phyloP scores from a whole-genome alignment of 2,888 invertebrate genomes.

The Deilephila porcellus region DNA sequence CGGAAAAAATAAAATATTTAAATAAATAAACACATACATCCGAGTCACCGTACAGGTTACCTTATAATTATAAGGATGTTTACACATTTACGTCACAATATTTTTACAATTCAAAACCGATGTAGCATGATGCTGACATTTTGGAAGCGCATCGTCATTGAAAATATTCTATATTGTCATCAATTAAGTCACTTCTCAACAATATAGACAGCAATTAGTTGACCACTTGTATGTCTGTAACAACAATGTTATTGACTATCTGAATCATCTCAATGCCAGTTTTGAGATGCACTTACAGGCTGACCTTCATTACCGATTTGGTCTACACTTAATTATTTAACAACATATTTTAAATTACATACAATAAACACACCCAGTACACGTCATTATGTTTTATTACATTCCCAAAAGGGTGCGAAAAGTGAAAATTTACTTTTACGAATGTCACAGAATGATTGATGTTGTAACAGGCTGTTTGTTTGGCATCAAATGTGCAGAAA shows the following conservation, averaged over 20 bases:
- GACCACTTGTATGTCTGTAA: background rate
- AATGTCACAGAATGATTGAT: no score
- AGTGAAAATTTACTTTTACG: no score
- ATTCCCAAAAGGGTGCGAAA: no score
- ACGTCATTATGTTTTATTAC: no score
- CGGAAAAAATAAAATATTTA: no score
- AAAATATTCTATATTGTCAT: background rate
- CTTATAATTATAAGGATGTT: no score
- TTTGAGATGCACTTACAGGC: no score
- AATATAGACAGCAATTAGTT: background rate
- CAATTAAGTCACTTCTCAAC: background rate
- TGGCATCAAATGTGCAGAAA: no score
- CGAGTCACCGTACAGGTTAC: no score
- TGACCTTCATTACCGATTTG: background rate
- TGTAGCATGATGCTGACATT: background rate
- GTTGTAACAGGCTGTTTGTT: no score
- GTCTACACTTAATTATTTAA: background rate
- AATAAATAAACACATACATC: no score
- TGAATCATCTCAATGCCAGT: background rate
- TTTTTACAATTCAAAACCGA: background rate
- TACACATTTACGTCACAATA: no score
- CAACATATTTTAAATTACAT: background rate
- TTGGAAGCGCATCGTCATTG: conserved; percentile 2
- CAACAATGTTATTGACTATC: conserved; percentile 7
- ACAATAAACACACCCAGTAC: background rate